Percentiles rank a stretch among this genome's conserved stretches.
Evolutionary conservation across 37 sponge, comb jelly and placozoan species (phyloP).

Genomic region (Beroe ovata): DNA sequence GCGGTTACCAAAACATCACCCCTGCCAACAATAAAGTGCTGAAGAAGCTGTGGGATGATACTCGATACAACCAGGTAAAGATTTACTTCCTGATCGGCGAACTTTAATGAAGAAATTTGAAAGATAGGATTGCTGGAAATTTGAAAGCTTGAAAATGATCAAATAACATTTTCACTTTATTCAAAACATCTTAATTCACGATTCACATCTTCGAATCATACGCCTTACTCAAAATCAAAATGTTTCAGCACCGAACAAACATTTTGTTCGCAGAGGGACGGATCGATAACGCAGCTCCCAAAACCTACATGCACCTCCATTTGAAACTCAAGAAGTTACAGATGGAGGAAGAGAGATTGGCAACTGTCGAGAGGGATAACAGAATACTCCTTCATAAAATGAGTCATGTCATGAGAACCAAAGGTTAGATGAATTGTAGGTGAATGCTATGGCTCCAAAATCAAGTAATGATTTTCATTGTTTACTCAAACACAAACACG

Average conservation of each 20-base stretch:
- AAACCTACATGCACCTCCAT: slow-evolving; percentile 83
- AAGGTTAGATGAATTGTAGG: too few species aligned
- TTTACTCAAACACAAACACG: too few species aligned
- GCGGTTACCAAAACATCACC: slow-evolving; percentile 81
- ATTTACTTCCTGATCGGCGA: too few species aligned
- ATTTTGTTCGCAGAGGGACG: slow-evolving; percentile 74
- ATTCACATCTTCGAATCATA: too few species aligned
- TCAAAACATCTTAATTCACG: too few species aligned
- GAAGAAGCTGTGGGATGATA: slow-evolving; percentile 85
- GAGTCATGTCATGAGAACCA: slow-evolving; percentile 84
- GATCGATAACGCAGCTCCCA: slow-evolving; percentile 87
- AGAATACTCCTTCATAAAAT: slow-evolving; percentile 85
- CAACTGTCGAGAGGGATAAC: slow-evolving; percentile 84
- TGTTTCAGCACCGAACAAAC: slow-evolving; percentile 55
- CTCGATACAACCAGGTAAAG: slow-evolving; percentile 59
- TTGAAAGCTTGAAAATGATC: too few species aligned
- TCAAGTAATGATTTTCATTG: too few species aligned
- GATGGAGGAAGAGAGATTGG: slow-evolving; percentile 84
- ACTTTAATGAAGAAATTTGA: too few species aligned
- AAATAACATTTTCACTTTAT: too few species aligned
- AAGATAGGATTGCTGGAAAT: too few species aligned
- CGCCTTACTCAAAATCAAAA: too few species aligned
- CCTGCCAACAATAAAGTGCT: slow-evolving; percentile 88
- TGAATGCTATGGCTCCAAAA: too few species aligned
- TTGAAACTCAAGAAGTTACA: slow-evolving; percentile 87